Percentiles rank a stretch among this genome's conserved stretches.
Evolutionary conservation across 35 echinoderm and acorn worm genomes (phyloP).

Genomic region (Nesometra sesokonis): DNA sequence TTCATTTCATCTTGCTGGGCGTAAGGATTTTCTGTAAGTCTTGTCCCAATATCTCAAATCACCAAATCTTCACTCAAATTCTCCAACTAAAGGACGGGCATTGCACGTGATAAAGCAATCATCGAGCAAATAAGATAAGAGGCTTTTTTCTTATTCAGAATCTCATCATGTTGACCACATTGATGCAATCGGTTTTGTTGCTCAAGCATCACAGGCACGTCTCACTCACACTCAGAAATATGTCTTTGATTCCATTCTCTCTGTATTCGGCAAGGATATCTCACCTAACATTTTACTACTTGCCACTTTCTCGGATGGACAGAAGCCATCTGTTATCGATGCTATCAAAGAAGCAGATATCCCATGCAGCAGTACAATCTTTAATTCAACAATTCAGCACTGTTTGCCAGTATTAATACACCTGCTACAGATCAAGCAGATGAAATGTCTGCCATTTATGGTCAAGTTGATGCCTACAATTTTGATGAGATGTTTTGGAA

Average conservation of each 20-base stretch:
- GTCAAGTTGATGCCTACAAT: neutral
- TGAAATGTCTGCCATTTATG: neutral
- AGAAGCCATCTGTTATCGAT: slow-evolving; percentile 37
- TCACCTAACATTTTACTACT: slow-evolving; percentile 46
- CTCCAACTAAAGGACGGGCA: slow-evolving; percentile 18
- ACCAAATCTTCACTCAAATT: neutral
- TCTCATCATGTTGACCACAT: slow-evolving; percentile 37
- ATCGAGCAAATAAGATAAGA: slow-evolving; percentile 30
- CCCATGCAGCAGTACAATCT: slow-evolving; percentile 26
- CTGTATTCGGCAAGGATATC: slow-evolving; percentile 63
- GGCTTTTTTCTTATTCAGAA: slow-evolving; percentile 27
- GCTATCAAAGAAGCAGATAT: slow-evolving; percentile 42
- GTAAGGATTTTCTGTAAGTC: no score
- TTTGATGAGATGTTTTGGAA: slow-evolving; percentile 71
- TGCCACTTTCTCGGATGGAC: slow-evolving; percentile 46
- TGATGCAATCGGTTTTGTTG: slow-evolving; percentile 55
- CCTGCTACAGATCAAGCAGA: neutral
- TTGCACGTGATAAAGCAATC: slow-evolving; percentile 53
- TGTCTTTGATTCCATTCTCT: slow-evolving; percentile 49
- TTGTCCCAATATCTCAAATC: no score
- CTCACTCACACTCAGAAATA: slow-evolving; percentile 44
- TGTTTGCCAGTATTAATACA: slow-evolving; percentile 34
- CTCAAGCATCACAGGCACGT: slow-evolving; percentile 28
- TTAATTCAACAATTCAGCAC: slow-evolving; percentile 71
- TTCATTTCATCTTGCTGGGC: no score